Evolutionary conservation across 2,888 invertebrate genomes (phyloP).

Genomic region (Diplazon laetatorius): DNA sequence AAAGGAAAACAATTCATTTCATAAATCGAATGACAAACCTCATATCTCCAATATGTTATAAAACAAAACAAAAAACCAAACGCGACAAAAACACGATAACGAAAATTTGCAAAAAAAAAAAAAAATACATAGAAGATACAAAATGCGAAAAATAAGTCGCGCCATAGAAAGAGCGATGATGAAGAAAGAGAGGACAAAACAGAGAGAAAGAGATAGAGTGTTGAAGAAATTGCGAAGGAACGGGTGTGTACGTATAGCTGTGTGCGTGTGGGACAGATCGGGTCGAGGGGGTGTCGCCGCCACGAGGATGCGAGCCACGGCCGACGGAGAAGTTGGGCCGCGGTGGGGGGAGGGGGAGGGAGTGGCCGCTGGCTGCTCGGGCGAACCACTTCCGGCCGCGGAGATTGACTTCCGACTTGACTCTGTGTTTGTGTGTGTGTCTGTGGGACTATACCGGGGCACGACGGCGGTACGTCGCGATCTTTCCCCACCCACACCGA

Average conservation of each 20-base stretch:
- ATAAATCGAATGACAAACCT: too few species aligned
- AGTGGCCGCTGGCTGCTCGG: slow-evolving; percentile 67
- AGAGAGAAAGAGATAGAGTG: slow-evolving; percentile 5
- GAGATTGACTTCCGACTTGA: slow-evolving; percentile 79
- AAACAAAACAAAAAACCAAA: too few species aligned
- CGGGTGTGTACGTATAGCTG: too few species aligned
- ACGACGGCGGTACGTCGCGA: slow-evolving; percentile 41
- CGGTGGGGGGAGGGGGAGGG: slow-evolving; percentile 48
- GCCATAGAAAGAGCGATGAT: too few species aligned
- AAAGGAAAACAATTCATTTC: too few species aligned
- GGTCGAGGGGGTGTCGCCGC: slow-evolving; percentile 43
- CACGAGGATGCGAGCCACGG: slow-evolving; percentile 54
- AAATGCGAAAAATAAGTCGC: too few species aligned
- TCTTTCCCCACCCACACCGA: slow-evolving; percentile 45
- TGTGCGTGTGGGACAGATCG: slow-evolving; percentile 29
- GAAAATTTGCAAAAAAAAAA: too few species aligned
- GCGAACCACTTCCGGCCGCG: slow-evolving; percentile 79
- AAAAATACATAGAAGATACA: too few species aligned
- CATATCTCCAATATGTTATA: too few species aligned
- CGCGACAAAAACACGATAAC: too few species aligned
- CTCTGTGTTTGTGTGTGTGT: slow-evolving; percentile 59
- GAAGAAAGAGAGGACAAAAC: too few species aligned
- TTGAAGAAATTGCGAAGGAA: too few species aligned
- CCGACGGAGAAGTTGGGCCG: slow-evolving; percentile 41
- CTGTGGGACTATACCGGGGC: slow-evolving; percentile 49